These are phyloP conservation scores for Rhombomys opimus DNA, from an alignment of 2,113 vertebrate genomes.

Conservation along the genomic window DNA sequence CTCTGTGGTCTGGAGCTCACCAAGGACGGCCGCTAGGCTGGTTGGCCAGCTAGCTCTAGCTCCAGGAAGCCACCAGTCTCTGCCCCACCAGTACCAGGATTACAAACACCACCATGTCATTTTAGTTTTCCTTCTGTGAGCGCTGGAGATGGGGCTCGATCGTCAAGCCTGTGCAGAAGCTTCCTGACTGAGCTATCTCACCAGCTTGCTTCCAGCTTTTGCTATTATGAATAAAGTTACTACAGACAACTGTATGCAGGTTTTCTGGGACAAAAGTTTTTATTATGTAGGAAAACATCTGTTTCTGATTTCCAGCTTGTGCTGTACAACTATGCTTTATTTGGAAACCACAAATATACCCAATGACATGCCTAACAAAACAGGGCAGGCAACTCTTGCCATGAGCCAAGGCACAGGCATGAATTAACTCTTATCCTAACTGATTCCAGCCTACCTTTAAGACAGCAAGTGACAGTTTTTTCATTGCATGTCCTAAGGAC, in stretches of 20 bases:
- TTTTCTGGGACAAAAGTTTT: neutral
- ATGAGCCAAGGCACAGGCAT: neutral
- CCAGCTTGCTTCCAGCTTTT: neutral
- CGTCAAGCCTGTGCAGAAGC: neutral
- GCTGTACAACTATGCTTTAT: neutral
- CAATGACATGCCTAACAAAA: slow-evolving; percentile 26
- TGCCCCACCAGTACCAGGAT: neutral
- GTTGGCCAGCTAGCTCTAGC: neutral
- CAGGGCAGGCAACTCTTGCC: neutral
- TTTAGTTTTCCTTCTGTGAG: neutral
- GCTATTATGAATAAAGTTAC: neutral
- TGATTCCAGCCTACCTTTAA: neutral
- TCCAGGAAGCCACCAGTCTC: neutral
- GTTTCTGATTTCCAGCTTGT: neutral
- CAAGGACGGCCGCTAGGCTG: neutral
- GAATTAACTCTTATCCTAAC: neutral
- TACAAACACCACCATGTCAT: neutral
- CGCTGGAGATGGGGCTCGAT: neutral
- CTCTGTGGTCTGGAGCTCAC: neutral
- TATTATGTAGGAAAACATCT: neutral
- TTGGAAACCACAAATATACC: neutral
- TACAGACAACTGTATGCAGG: neutral
- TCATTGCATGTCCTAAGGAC: neutral
- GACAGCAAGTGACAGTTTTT: neutral
- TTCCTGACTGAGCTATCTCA: neutral